These are phyloP conservation scores for Anser brachyrhynchus DNA, from an alignment of 2,113 vertebrate genomes.

Conservation along the genomic window DNA sequence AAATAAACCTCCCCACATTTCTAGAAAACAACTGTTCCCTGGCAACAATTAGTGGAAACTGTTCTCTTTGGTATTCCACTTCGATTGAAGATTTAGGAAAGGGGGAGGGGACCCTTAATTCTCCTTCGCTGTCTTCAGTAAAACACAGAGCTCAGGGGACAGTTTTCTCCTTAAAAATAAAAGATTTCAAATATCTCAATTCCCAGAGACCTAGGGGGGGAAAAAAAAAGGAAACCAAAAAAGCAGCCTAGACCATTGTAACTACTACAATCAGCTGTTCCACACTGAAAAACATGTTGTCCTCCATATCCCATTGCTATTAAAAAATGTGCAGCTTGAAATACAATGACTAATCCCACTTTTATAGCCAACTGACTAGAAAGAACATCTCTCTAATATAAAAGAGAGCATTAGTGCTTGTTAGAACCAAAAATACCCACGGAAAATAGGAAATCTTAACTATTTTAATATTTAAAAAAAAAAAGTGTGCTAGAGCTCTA, in stretches of 20 bases:
- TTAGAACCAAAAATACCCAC: background rate
- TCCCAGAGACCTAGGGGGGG: background rate
- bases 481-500: background rate
- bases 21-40: constrained; percentile 39
- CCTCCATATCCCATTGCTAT: constrained; percentile 8
- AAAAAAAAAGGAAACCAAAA: background rate
- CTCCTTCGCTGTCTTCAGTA: background rate
- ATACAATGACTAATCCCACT: constrained; percentile 41
- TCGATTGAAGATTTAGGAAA: background rate
- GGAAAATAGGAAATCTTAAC: background rate
- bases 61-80: background rate
- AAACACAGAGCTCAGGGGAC: background rate
- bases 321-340: constrained; percentile 33
- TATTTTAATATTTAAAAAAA: background rate
- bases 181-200: constrained; percentile 18
- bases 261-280: constrained; percentile 38
- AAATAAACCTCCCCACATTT: constrained; percentile 45
- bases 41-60: constrained; percentile 36
- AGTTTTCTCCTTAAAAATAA: background rate
- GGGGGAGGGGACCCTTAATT: background rate
- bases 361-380: constrained; percentile 19
- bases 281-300: constrained; percentile 26
- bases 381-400: constrained; percentile 34
- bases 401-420: constrained; percentile 7
- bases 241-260: background rate